Conservation (phyloP, 2,113 vertebrate species). For the Lonchura striata region DNA sequence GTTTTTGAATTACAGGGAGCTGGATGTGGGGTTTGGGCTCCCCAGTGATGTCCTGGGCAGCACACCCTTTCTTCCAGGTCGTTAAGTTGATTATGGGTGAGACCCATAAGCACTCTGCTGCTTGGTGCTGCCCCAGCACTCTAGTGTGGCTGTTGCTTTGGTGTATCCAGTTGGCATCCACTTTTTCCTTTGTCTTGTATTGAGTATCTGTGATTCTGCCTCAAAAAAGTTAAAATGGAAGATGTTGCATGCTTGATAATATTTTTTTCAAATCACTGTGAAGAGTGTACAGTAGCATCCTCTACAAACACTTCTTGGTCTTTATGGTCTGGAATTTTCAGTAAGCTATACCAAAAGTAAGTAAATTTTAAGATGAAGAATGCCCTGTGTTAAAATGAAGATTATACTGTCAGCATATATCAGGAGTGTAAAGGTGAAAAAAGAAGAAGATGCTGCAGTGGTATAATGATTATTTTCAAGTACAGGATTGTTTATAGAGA, state of each 20-base stretch:
- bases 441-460: background rate
- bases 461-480: background rate
- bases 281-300: background rate
- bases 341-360: background rate
- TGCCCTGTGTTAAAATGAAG: background rate
- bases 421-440: background rate
- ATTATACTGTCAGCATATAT: background rate
- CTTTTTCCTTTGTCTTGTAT: background rate
- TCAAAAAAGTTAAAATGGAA: background rate
- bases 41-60: rapidly evolving
- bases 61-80: background rate
- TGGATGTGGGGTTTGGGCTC: background rate
- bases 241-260: background rate
- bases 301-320: background rate
- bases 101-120: background rate
- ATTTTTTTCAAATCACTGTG: background rate
- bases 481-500: background rate
- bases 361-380: background rate
- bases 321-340: background rate
- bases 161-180: background rate
- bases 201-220: background rate
- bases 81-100: background rate
- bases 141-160: rapidly evolving
- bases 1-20: background rate
- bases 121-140: background rate